phyloP scores from a whole-genome alignment of 2,113 vertebrate genomes.

The Ictalurus furcatus region DNA sequence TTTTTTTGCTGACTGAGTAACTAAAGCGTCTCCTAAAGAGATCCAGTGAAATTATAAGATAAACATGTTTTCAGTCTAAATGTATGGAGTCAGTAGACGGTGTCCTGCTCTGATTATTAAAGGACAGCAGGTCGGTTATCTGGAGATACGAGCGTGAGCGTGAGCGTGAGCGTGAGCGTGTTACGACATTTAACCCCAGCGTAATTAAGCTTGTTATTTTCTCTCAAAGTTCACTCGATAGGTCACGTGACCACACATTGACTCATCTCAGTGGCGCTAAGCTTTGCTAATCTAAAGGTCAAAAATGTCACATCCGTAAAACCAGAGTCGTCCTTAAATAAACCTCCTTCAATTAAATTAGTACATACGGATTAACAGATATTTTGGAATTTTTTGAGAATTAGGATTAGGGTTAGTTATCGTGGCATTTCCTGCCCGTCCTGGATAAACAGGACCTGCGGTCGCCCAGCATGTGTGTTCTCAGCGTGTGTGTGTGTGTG shows the following conservation, averaged over 20 bases:
- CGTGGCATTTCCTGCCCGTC: background rate
- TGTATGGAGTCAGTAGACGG: too few species aligned
- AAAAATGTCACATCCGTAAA: background rate
- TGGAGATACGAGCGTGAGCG: conserved; percentile 20
- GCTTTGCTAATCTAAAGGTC: background rate
- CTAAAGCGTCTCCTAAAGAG: background rate
- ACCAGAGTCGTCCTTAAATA: background rate
- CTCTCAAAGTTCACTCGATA: background rate
- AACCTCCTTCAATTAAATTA: too few species aligned
- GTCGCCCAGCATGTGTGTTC: background rate
- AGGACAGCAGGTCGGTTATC: conserved; percentile 29
- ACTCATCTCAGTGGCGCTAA: background rate
- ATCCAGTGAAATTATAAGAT: background rate
- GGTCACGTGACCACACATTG: background rate
- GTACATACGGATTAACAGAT: too few species aligned
- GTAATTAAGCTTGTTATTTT: background rate
- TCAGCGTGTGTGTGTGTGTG: conserved; percentile 14
- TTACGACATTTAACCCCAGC: background rate
- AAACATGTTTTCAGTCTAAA: background rate
- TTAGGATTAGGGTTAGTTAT: conserved; percentile 1
- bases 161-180: too few species aligned
- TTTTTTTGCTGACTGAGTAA: background rate
- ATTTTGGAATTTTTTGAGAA: background rate
- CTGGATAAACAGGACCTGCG: background rate
- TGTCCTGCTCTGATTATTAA: background rate